A percentile compares a stretch with the other conserved stretches of the same genome.
Evolutionary conservation across 2,113 vertebrate species (phyloP).

Genomic region (Sylvilagus bachmani): DNA sequence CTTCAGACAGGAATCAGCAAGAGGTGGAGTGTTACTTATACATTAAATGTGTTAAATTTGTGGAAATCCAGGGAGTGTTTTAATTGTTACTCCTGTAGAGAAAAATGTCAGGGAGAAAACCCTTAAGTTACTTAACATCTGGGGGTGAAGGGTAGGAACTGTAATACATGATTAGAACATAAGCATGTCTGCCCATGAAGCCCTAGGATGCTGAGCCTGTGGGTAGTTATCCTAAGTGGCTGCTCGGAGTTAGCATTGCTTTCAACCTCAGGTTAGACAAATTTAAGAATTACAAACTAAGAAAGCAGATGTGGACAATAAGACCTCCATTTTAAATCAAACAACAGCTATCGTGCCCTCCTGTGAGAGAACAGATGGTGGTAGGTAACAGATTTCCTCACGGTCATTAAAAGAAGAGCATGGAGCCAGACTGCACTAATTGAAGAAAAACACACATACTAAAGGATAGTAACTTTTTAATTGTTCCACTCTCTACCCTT

Average conservation of each 20-base stretch:
- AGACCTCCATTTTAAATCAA: conserved; percentile 66
- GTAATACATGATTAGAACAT: neutral
- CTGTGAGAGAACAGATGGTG: conserved; percentile 69
- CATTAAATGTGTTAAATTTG: conserved; percentile 40
- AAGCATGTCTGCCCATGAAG: neutral
- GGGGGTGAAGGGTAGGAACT: neutral
- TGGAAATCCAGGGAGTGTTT: conserved; percentile 15
- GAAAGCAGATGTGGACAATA: conserved; percentile 59
- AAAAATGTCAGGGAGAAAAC: conserved; percentile 16
- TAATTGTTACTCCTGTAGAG: conserved; percentile 62
- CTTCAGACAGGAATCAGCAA: conserved; percentile 28
- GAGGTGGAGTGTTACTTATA: conserved; percentile 33
- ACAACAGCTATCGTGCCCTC: conserved; percentile 61
- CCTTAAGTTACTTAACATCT: neutral
- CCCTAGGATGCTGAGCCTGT: rapidly evolving
- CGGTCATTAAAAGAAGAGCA: conserved; percentile 70
- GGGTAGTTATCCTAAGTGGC: neutral
- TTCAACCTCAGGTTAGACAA: neutral
- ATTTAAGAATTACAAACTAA: conserved; percentile 56
- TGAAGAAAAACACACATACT: conserved; percentile 72
- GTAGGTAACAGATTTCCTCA: conserved; percentile 60
- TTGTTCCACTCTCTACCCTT: conserved; percentile 56
- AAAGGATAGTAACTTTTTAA: conserved; percentile 62
- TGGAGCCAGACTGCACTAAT: conserved; percentile 52
- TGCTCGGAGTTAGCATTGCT: neutral